Base-by-base conservation (phyloP, 2,888 invertebrate genomes). In the Druceiella hillmani region DNA sequence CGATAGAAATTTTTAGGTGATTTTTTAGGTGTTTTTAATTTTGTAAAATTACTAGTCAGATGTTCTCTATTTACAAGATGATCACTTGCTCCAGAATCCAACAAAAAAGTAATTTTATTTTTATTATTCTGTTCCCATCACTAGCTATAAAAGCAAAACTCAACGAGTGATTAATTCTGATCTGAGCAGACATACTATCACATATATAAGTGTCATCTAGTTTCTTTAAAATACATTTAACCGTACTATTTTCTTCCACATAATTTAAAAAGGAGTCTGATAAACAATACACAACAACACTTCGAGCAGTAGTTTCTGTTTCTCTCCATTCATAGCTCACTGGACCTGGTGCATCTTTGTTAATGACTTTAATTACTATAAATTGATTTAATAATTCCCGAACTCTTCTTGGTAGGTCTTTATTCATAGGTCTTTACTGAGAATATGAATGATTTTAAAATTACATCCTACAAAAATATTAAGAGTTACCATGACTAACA, bases 1-100 rank as follows among this genome's bases (percentile, higher is more conserved):
- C 56, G 26, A 56, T 39, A 29, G 50, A 51, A 15, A 58, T 57
- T 45, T 54, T 50, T 4, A 58, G n/a, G n/a, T n/a, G n/a, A n/a
- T n/a, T n/a, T n/a, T n/a, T n/a, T 10, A 6, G 52, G 54, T 6
- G 17, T 14, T 22, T 39, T 24, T 39, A 53, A 40, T 3, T 40
- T 24, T 5, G 4, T 47, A 47, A 13, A 51, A 12, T 40, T 49
- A 17, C 17, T 13, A 27, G 37, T 37, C 5, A 49, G 5, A 27
- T 45, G 48, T 25, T 48, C 46, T 14, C 47, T 47, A 26, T 51
- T 50, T 7, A 45, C 44, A 1, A 51, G 44, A 9, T 50, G 47
- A 9, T 49, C 46, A 0, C 47, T 46, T 22, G 49, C 51, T 10
- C 47, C 47, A 16, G 43, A 47, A 26, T 49, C 45, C 20, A 49